Conservation (phyloP, 2,888 invertebrate species). For the Oxytorus armatus region DNA sequence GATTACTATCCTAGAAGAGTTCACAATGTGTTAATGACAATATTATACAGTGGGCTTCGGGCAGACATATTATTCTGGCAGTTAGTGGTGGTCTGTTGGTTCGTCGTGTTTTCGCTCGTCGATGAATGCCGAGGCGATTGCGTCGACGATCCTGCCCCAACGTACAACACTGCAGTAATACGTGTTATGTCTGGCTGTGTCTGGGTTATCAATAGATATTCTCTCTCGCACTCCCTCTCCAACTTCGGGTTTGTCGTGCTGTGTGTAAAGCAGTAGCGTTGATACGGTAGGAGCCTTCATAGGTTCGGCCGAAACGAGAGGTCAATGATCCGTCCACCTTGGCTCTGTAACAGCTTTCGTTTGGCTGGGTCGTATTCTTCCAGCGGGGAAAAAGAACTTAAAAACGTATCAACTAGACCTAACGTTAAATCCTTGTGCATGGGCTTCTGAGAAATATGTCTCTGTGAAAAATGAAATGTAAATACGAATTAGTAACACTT, state of each 20-base stretch:
- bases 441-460: not conserved
- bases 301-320: conserved; percentile 61
- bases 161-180: conserved; percentile 46
- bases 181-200: conserved; percentile 57
- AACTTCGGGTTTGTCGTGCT: not conserved
- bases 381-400: not conserved
- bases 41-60: conserved; percentile 22
- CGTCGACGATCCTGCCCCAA: conserved; percentile 4
- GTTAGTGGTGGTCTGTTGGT: conserved; percentile 5
- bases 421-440: not conserved
- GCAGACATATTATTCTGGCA: not conserved
- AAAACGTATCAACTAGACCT: conserved; percentile 7
- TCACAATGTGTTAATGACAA: conserved; percentile 29
- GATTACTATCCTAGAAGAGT: conserved; percentile 3
- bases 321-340: conserved; percentile 58
- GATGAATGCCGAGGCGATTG: conserved; percentile 1
- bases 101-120: conserved; percentile 7
- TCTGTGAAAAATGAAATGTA: too few species aligned
- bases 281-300: conserved; percentile 33
- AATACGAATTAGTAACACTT: too few species aligned
- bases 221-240: not conserved
- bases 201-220: conserved; percentile 58
- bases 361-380: not conserved
- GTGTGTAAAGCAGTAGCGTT: conserved; percentile 17
- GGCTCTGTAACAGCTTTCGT: conserved; percentile 13